These are phyloP conservation scores for Chrysolina haemoptera DNA, from an alignment of 2,888 invertebrate genomes.

Conservation along the genomic window DNA sequence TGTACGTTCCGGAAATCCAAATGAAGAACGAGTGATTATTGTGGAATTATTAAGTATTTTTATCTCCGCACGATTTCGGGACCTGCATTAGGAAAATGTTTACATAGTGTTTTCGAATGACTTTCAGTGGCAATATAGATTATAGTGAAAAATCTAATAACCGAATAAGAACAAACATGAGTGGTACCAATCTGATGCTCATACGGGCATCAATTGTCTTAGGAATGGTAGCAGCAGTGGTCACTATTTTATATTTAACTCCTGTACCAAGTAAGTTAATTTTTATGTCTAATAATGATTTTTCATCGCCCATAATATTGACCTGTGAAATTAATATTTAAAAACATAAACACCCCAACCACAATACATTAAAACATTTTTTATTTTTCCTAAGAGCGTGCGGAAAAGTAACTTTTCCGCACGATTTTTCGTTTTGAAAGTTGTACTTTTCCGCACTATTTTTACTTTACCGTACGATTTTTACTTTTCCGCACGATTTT, in stretches of 20 bases:
- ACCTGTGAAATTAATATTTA: too few relatives aligned
- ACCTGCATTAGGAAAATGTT: background rate
- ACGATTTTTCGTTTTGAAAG: too few relatives aligned
- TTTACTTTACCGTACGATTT: too few relatives aligned
- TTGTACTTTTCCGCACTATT: too few relatives aligned
- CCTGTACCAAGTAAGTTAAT: constrained; percentile 78
- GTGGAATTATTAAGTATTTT: background rate
- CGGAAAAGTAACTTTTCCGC: too few relatives aligned
- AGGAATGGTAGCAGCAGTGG: constrained; percentile 77
- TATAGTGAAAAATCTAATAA: constrained; percentile 1
- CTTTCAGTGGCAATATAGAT: constrained; percentile 5
- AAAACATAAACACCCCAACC: too few relatives aligned
- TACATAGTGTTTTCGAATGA: background rate
- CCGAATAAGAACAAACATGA: background rate
- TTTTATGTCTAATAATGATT: too few relatives aligned
- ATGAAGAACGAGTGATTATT: background rate
- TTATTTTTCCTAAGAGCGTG: too few relatives aligned
- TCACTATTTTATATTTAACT: constrained; percentile 80
- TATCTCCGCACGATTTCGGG: background rate
- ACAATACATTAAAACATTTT: too few relatives aligned
- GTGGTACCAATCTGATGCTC: constrained; percentile 72
- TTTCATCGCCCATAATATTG: too few relatives aligned
- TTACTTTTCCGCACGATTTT: too few relatives aligned
- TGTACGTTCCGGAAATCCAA: background rate
- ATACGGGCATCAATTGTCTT: constrained; percentile 76